phyloP scores from a whole-genome alignment of 2,113 vertebrate species.

The Dipodomys ordii region DNA sequence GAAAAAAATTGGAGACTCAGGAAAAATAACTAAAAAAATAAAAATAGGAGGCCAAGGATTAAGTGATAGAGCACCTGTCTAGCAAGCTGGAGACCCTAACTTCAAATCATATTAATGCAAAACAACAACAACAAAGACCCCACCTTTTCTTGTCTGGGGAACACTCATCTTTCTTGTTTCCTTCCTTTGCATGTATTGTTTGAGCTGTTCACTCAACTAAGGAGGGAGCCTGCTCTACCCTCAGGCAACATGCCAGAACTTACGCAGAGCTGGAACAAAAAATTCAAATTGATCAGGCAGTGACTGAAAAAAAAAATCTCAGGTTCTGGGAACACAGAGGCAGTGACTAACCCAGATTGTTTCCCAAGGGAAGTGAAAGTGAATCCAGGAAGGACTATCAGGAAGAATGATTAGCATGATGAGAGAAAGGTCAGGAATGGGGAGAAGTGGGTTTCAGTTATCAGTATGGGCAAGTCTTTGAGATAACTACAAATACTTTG shows the following conservation, averaged over 20 bases:
- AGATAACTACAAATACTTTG: constrained; percentile 7
- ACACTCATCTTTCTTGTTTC: constrained; percentile 5
- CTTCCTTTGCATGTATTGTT: neutral
- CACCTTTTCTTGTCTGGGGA: neutral
- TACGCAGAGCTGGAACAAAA: neutral
- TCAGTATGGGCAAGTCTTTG: neutral
- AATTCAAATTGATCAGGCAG: constrained; percentile 34
- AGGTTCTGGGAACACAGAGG: neutral
- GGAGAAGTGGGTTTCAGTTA: neutral
- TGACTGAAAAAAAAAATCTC: constrained; percentile 6
- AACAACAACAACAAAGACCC: too few relatives aligned
- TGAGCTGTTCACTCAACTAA: constrained; percentile 23
- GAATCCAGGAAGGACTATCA: neutral
- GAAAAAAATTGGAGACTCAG: too few relatives aligned
- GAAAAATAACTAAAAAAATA: too few relatives aligned
- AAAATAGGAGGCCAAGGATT: too few relatives aligned
- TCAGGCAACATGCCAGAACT: constrained; percentile 36
- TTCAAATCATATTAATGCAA: too few relatives aligned
- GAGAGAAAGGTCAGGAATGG: neutral
- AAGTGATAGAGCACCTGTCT: too few relatives aligned
- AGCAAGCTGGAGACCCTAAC: too few relatives aligned
- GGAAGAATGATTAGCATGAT: constrained; percentile 22
- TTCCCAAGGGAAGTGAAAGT: constrained; percentile 16
- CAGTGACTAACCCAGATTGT: neutral
- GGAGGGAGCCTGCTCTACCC: constrained; percentile 23